Conservation (phyloP, 2,888 invertebrate genomes). For the Drosophila cracens region DNA sequence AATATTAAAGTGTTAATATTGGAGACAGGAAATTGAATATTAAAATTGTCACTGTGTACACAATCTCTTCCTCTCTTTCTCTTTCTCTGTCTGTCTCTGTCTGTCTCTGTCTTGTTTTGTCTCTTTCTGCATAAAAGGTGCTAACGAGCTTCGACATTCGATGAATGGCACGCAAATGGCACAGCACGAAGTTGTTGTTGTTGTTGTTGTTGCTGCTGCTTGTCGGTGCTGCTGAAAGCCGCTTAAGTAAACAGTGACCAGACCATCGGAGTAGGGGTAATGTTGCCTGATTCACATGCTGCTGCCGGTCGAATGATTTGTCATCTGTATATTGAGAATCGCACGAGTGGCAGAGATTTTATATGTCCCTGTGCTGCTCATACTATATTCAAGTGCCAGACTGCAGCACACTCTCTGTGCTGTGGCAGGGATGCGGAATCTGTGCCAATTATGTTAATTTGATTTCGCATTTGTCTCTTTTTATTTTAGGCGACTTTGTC, state of each 20-base stretch:
- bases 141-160: constrained; percentile 62
- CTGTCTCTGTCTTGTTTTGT: neutral
- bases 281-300: constrained; percentile 25
- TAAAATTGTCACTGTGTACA: constrained; percentile 3
- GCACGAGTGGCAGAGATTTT: neutral
- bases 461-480: constrained; percentile 56
- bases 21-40: neutral
- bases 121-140: constrained; percentile 39
- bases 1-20: neutral
- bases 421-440: constrained; percentile 50
- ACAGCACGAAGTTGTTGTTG: constrained; percentile 30
- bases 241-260: constrained; percentile 39
- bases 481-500: constrained; percentile 43
- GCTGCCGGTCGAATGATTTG: constrained; percentile 33
- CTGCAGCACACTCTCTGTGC: neutral
- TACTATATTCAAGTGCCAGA: constrained; percentile 23
- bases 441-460: constrained; percentile 76
- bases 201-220: constrained; percentile 8
- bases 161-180: constrained; percentile 49
- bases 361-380: constrained; percentile 7
- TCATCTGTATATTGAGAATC: constrained; percentile 23
- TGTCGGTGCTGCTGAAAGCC: constrained; percentile 33
- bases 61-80: neutral
- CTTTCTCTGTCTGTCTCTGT: neutral
- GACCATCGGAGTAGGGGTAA: constrained; percentile 1